Conservation (phyloP, 2,888 invertebrate species). For the Nemotelus nigrinus region DNA sequence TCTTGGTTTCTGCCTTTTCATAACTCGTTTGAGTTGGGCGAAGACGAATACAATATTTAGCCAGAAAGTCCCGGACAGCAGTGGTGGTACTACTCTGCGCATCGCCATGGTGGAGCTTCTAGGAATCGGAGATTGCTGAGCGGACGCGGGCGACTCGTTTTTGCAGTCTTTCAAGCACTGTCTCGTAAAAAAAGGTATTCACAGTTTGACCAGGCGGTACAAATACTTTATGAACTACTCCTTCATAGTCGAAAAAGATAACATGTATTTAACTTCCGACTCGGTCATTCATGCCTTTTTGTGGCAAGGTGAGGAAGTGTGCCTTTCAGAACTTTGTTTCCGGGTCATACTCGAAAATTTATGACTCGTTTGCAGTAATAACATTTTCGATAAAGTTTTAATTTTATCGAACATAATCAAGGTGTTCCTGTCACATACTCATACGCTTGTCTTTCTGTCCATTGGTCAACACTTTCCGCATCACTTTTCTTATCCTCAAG, state of each 20-base stretch:
- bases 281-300: too few relatives aligned
- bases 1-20: too few relatives aligned
- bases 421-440: neutral
- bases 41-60: too few relatives aligned
- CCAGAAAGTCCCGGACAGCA: too few relatives aligned
- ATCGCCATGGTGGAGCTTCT: neutral
- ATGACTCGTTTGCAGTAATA: neutral
- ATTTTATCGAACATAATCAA: neutral
- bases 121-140: neutral
- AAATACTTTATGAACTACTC: neutral
- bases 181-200: neutral
- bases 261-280: neutral
- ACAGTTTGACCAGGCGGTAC: neutral
- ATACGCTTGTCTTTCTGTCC: neutral
- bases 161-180: neutral
- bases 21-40: too few relatives aligned
- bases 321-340: neutral
- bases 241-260: neutral
- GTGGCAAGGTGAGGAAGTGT: neutral
- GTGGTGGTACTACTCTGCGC: too few relatives aligned
- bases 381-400: neutral
- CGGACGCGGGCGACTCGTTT: neutral
- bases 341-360: neutral
- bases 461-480: neutral
- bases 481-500: neutral